Evolutionary conservation across 2,888 invertebrate genomes (phyloP), one percentile per base, ranked within the genome.

Genomic region (Prionchulus punctatus): DNA sequence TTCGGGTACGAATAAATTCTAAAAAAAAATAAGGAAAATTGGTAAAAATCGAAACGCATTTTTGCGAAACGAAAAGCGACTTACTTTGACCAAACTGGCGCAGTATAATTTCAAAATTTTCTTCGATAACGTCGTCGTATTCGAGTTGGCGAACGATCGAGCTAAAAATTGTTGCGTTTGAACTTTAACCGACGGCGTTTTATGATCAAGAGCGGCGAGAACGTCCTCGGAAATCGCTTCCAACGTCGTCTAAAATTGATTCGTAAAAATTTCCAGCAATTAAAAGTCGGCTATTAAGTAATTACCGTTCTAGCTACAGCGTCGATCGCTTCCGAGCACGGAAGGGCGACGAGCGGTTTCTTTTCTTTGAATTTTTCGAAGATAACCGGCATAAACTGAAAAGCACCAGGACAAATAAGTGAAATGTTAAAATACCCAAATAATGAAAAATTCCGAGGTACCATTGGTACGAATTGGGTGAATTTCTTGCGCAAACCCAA

Each of bases 361-460:
- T 92, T 96, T 73, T 98, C 96, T 67, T 91, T 91, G 70, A 96
- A 96, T 74, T 96, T 98, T 66, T 96, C 94, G 36, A 98, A 73
- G 52, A 92, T 78, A 0, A 84, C 70, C 76, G 74, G 70, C 49
- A 74, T 64, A 55, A 71, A 65, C 71, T 73, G 63, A 30, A 65
- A 62, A 27, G 51, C 52, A 56, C 12, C 7, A 36, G 43, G 48
- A 49, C 15, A 43, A 43, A 42, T 58, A 43, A 28, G n/a, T n/a
- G n/a, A n/a, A n/a, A n/a, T n/a, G n/a, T n/a, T n/a, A n/a, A n/a
- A n/a, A n/a, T n/a, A n/a, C n/a, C n/a, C n/a, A n/a, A n/a, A n/a
- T n/a, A n/a, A n/a, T n/a, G n/a, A n/a, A n/a, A n/a, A n/a, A n/a
- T n/a, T n/a, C n/a, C n/a, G n/a, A n/a, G n/a, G n/a, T 31, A 53